Conservation (phyloP, 2,888 invertebrate species). For the Lomographa bimaculata region DNA sequence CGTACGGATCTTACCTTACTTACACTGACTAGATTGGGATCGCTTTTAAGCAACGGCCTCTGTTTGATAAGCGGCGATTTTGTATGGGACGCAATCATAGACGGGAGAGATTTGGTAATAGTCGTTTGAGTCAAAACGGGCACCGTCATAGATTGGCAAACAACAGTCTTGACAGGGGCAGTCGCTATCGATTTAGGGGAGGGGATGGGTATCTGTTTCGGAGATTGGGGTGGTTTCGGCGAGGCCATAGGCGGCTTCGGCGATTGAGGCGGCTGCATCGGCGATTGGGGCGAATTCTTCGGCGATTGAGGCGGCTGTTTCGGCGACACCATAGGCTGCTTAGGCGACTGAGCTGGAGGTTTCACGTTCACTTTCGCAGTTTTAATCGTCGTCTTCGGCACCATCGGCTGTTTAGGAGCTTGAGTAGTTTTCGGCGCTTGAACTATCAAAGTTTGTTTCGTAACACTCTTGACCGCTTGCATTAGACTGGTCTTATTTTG, state of each 20-base stretch:
- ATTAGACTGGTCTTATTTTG: conserved; percentile 37
- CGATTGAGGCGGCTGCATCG: conserved; percentile 32
- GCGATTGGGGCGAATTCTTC: conserved; percentile 32
- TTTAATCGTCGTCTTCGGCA: conserved; percentile 9
- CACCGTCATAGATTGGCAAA: conserved; percentile 29
- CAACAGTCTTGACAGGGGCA: conserved; percentile 21
- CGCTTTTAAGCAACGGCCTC: conserved; percentile 58
- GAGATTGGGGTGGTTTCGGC: conserved; percentile 17
- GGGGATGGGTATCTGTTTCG: conserved; percentile 14
- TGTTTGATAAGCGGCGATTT: conserved; percentile 67
- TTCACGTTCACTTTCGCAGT: conserved; percentile 22
- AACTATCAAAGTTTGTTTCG: conserved; percentile 32
- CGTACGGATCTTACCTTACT: conserved; percentile 27
- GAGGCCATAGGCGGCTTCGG: conserved; percentile 11
- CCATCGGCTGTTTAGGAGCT: conserved; percentile 11
- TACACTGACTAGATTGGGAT: conserved; percentile 49
- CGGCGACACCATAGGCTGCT: conserved; percentile 6
- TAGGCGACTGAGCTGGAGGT: conserved; percentile 23
- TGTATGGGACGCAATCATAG: conserved; percentile 54
- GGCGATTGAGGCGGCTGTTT: conserved; percentile 15
- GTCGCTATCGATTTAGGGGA: conserved; percentile 19
- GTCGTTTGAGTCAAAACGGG: conserved; percentile 30
- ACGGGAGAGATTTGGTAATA: conserved; percentile 50
- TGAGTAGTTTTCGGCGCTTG: conserved; percentile 36
- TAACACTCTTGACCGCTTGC: conserved; percentile 26